Base-by-base conservation (phyloP, 2,797 vertebrate genomes). In the Gallinago solitaria region DNA sequence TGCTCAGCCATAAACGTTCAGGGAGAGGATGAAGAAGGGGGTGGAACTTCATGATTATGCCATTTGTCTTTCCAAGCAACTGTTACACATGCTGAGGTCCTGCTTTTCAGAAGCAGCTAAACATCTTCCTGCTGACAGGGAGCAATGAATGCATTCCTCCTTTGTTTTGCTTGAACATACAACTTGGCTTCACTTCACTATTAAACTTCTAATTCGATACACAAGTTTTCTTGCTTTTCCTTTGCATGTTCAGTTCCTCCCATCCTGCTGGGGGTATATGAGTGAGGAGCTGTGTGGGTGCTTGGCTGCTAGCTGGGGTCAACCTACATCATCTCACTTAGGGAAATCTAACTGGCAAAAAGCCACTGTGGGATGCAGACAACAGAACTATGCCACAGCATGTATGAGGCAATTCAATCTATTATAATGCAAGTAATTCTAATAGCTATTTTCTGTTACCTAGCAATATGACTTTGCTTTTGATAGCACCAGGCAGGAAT, bases 321-420 rank as follows among this genome's bases (percentile, higher is more conserved):
- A 91, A 73, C 21, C 11, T 41, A 57, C 28, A 24, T 7, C 0
- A 57, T 4, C 32, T 91, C 27, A 60, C 56, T 53, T 68, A 77
- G 23, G 51, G 33, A 91, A 94, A 91, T 9, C 27, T 56, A 77
- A 53, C 57, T 33, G 19, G 61, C 48, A 88, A 67, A 93, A 81
- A 16, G 8, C 28, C 47, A 24, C 50, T 39, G 23, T 8, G 59
- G 65, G 47, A 60, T 7, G 35, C 35, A 85, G 53, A 63, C 24
- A 41, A 86, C 4, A 9, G 56, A 33, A 56, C 69, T 47, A 11
- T 9, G 33, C 24, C 53, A 81, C 9, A 56, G 73, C 33, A 47
- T 30, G 64, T 73, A 57, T 1, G 39, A 87, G 30, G 35, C 75
- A 84, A 82, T 53, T 83, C 39, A 27, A 41, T 30, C 33, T 74